A percentile compares a stretch with the other conserved stretches of the same genome.
Conservation (phyloP, 2,888 invertebrate genomes). For the Gerris lacustris region DNA sequence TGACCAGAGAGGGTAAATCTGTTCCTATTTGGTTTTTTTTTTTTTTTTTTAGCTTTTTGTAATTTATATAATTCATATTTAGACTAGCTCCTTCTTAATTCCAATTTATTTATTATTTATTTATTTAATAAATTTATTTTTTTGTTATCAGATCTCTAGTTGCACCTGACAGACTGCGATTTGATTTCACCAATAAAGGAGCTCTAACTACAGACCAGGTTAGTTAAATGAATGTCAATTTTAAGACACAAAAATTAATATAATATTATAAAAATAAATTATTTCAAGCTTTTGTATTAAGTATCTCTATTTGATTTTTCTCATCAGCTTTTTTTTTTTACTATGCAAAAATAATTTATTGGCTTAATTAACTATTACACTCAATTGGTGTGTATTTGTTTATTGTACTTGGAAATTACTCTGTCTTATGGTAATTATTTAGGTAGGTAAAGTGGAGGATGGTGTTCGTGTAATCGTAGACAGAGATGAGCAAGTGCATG, state of each 20-base stretch:
- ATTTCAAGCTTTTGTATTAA: too few relatives aligned
- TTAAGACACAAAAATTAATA: slow-evolving; percentile 20
- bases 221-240: neutral
- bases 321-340: too few relatives aligned
- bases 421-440: neutral
- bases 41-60: too few relatives aligned
- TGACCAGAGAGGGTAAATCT: slow-evolving; percentile 67
- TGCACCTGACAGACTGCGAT: slow-evolving; percentile 88
- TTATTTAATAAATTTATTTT: neutral
- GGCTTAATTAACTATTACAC: too few relatives aligned
- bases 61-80: too few relatives aligned
- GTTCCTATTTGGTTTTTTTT: too few relatives aligned
- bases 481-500: slow-evolving; percentile 68
- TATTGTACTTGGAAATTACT: too few relatives aligned
- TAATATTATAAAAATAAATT: neutral
- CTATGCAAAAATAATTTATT: too few relatives aligned
- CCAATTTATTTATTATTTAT: neutral
- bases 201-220: slow-evolving; percentile 5
- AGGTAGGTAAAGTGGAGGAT: slow-evolving; percentile 69
- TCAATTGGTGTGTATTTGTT: too few relatives aligned
- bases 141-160: slow-evolving; percentile 56
- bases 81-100: too few relatives aligned
- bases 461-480: slow-evolving; percentile 62
- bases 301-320: too few relatives aligned
- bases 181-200: slow-evolving; percentile 92